These are phyloP conservation scores for Actenoides lindsayi DNA, from an alignment of 2,113 vertebrate genomes.

Conservation along the genomic window DNA sequence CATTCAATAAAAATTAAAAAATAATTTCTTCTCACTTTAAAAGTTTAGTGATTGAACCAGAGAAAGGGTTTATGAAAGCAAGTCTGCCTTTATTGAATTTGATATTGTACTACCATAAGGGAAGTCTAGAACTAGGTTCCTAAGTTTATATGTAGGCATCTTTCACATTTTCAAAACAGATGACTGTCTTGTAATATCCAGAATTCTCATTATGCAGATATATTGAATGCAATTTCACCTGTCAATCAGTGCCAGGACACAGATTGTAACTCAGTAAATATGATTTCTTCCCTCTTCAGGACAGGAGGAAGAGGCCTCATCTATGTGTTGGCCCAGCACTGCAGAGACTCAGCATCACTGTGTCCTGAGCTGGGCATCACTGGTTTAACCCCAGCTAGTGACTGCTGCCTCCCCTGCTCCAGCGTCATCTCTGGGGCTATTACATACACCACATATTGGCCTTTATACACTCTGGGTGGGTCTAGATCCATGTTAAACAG, in stretches of 20 bases:
- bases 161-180: background rate
- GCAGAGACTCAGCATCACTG: accelerated
- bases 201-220: background rate
- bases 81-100: background rate
- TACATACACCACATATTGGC: accelerated
- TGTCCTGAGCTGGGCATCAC: background rate
- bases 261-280: background rate
- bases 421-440: background rate
- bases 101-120: background rate
- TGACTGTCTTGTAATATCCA: background rate
- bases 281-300: background rate
- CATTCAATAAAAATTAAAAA: background rate
- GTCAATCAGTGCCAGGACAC: background rate
- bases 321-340: accelerated
- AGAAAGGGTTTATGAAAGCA: background rate
- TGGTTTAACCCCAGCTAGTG: background rate
- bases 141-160: background rate
- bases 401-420: background rate
- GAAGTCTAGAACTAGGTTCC: background rate
- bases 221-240: background rate
- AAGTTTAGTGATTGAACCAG: background rate
- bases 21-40: background rate
- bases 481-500: background rate
- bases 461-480: background rate
- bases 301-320: accelerated